Percentiles rank a stretch among this genome's conserved stretches.
These are phyloP conservation scores for pig (Sus scrofa) DNA, from an alignment of 2,113 vertebrate species.

Conservation along the genomic window T2T-Sscrofa CM000814.6:130991001-130991500, in stretches of 20 bases:
- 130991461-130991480: no score
- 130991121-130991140: background rate
- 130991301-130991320: no score
- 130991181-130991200: background rate
- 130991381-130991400: no score
- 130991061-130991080: background rate
- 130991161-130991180: background rate
- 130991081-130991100: background rate
- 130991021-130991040: background rate
- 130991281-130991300: no score
- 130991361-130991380: no score
- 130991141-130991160: background rate
- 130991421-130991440: no score
- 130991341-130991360: no score
- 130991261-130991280: background rate
- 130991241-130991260: background rate
- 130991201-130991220: background rate
- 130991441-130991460: no score
- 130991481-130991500: no score
- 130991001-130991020: conserved; percentile 31
- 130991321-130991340: no score
- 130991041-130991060: background rate
- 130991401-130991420: no score
- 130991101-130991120: background rate
- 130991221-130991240: background rate